phyloP scores from a whole-genome alignment of 1,140 invertebrate species.

The Neomicropteryx cornuta region DNA sequence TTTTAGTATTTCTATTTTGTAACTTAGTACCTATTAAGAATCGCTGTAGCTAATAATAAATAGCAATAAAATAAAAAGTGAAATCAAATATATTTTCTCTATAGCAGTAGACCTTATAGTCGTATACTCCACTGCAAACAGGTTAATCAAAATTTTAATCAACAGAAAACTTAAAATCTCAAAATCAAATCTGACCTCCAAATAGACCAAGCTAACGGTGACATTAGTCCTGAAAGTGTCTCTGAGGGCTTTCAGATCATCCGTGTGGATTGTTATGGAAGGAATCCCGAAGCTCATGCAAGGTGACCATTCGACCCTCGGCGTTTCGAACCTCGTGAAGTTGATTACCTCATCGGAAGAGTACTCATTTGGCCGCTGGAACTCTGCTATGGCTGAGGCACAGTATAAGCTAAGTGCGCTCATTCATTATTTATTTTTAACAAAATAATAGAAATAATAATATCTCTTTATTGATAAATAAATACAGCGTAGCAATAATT shows the following conservation, averaged over 20 bases:
- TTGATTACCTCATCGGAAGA: slow-evolving; percentile 20
- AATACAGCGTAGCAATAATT: no score
- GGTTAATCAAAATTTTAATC: slow-evolving; percentile 12
- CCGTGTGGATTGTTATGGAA: slow-evolving; percentile 32
- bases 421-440: no score
- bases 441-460: no score
- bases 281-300: slow-evolving; percentile 39
- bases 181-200: slow-evolving; percentile 25
- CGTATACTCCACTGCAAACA: slow-evolving; percentile 4
- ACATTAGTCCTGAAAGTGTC: slow-evolving; percentile 37
- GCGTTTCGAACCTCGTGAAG: slow-evolving; percentile 34
- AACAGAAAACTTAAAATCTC: neutral
- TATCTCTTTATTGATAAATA: no score
- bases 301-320: slow-evolving; percentile 33
- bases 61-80: no score
- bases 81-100: no score
- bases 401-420: no score
- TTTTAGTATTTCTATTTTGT: no score
- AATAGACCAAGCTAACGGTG: slow-evolving; percentile 34
- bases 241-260: slow-evolving; percentile 33
- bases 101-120: neutral
- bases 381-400: no score
- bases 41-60: no score
- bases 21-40: no score
- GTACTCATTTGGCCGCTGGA: slow-evolving; percentile 15